Evolutionary conservation across 37 sponge, comb jelly and placozoan species (phyloP).

Genomic region (Chondrosia reniformis): DNA sequence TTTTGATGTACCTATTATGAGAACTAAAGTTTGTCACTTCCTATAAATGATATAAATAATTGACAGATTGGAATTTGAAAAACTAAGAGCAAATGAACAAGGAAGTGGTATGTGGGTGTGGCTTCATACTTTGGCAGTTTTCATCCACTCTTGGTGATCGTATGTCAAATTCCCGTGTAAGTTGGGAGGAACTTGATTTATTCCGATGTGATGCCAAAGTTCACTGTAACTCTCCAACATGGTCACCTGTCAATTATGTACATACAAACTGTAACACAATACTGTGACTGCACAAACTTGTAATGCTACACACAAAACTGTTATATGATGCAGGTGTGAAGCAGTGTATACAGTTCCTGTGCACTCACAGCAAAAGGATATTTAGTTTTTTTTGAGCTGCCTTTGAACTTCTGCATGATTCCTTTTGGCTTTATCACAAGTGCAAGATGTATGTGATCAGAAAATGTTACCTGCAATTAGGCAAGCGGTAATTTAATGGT

Average conservation of each 20-base stretch:
- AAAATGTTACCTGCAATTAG: constrained; percentile 41
- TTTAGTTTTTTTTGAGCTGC: constrained; percentile 33
- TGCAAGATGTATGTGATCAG: constrained; percentile 46
- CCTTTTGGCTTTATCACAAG: constrained; percentile 53
- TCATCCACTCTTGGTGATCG: constrained; percentile 35
- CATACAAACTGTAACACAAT: not conserved
- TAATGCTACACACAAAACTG: not conserved
- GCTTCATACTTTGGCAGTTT: constrained; percentile 39
- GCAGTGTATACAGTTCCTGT: too few relatives aligned
- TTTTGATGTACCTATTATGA: too few relatives aligned
- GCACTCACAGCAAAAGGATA: constrained; percentile 49
- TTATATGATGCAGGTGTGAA: too few relatives aligned
- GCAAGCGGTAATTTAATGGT: not conserved
- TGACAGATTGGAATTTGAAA: too few relatives aligned
- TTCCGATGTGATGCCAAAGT: constrained; percentile 36
- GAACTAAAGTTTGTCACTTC: too few relatives aligned
- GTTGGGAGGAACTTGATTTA: constrained; percentile 22
- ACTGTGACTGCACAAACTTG: not conserved
- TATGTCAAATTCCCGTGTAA: constrained; percentile 19
- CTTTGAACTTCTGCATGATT: constrained; percentile 44
- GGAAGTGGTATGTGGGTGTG: too few relatives aligned
- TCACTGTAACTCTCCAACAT: constrained; percentile 42
- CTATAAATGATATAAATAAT: too few relatives aligned
- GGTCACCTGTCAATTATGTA: not conserved
- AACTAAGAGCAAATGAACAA: too few relatives aligned